Base-by-base conservation (phyloP, 2,113 vertebrate species). In the Cinclus cinclus region DNA sequence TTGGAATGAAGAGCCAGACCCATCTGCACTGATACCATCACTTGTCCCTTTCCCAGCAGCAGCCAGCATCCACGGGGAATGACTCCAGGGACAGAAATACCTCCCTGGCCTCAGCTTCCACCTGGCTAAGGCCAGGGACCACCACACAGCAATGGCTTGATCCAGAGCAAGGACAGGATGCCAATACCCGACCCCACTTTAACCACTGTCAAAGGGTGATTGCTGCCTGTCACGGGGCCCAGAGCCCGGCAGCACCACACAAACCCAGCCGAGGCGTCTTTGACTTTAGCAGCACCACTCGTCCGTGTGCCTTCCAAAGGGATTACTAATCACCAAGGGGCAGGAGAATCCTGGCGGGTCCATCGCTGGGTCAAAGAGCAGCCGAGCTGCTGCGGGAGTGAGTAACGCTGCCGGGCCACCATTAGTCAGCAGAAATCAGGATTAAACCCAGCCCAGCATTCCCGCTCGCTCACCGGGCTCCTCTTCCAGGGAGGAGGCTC, bases 151-250 rank as follows among this genome's bases (percentile, higher is more conserved):
- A 31, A 3, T 7, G 27, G 1, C 17, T 12, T 30, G 11, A 35
- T 50, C 8, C 24, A 35, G 44, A 41, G 41, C 37, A 13, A 73
- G 64, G 37, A 69, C 42, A 56, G 11, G 15, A 83, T 23, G n/a
- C 27, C 53, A 37, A 23, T 74, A 22, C 33, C 33, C 31, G 56
- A 1, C 6, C 24, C 33, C 28, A 14, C 0, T 52, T 37, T 44
- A 58, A 49, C 24, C 14, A 3, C 25, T 11, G 33, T 17, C 10
- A 1, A 2, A 23, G 47, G 21, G 1, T 1, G 8, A 3, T n/a
- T 18, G 44, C 24, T 13, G 28, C 60, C 49, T 19, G 31, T 8
- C 60, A 10, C 23, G 30, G 18, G 15, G 44, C 68, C 44, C 7
- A 2, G 44, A 24, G 42, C 67, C 53, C 0, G 1, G 50, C 2